Percentiles rank a stretch among this genome's conserved stretches.
phyloP scores from a whole-genome alignment of 1,140 invertebrate species.

The Frieseomelitta varia region DNA sequence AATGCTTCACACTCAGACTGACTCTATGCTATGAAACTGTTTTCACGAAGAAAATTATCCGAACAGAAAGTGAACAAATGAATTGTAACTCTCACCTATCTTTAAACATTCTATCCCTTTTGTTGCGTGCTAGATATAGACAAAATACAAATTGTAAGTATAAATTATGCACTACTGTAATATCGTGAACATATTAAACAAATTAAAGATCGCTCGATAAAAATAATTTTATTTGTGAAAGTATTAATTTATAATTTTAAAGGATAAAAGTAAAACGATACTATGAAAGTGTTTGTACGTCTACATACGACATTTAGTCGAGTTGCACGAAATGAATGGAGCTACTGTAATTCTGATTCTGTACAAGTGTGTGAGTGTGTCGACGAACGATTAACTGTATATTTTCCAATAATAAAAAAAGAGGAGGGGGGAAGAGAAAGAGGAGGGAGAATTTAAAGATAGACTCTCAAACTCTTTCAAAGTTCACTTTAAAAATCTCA shows the following conservation, averaged over 20 bases:
- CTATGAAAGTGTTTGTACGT: conserved; percentile 29
- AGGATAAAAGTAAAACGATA: conserved; percentile 51
- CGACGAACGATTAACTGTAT: conserved; percentile 31
- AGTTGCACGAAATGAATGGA: conserved; percentile 68
- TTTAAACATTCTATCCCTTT: too few relatives aligned
- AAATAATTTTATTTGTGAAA: not conserved
- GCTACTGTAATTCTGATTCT: conserved; percentile 64
- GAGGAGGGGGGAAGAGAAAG: too few relatives aligned
- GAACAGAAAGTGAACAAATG: not conserved
- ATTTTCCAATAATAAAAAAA: not conserved
- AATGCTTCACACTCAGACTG: conserved; percentile 51
- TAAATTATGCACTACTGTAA: not conserved
- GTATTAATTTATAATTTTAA: conserved; percentile 1
- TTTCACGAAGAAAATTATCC: conserved; percentile 11
- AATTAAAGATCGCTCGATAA: not conserved
- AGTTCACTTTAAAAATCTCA: not conserved
- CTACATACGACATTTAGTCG: conserved; percentile 60
- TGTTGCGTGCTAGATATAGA: too few relatives aligned
- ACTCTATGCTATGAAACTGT: conserved; percentile 22
- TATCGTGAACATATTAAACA: not conserved
- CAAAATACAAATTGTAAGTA: not conserved
- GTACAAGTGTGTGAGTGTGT: conserved; percentile 33
- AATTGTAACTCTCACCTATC: not conserved
- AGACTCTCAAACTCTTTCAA: not conserved
- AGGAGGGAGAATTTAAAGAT: not conserved